phyloP scores from a whole-genome alignment of 2,888 invertebrate species.

The Chydorus sphaericus region DNA sequence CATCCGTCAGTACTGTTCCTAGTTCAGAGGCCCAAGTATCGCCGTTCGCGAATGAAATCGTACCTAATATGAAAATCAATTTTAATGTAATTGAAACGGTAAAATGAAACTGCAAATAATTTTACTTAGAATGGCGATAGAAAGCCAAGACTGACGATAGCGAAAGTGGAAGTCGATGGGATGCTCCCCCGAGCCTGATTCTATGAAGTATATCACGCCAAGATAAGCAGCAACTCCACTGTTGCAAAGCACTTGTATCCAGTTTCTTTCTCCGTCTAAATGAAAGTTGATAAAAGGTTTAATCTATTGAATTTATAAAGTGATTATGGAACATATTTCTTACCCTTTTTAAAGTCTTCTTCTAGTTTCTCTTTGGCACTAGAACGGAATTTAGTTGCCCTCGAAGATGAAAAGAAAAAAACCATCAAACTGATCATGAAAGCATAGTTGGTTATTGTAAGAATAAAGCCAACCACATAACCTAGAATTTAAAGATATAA shows the following conservation, averaged over 20 bases:
- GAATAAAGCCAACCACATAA: slow-evolving; percentile 52
- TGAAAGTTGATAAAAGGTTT: neutral
- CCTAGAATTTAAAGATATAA: too few species aligned
- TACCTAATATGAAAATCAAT: slow-evolving; percentile 33
- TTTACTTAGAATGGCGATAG: slow-evolving; percentile 56
- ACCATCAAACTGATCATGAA: slow-evolving; percentile 54
- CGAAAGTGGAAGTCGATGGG: slow-evolving; percentile 59
- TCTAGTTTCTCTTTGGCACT: slow-evolving; percentile 52
- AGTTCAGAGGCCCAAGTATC: slow-evolving; percentile 87
- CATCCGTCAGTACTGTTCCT: slow-evolving; percentile 52
- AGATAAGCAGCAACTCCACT: slow-evolving; percentile 72
- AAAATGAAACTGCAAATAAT: neutral
- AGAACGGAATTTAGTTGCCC: slow-evolving; percentile 59
- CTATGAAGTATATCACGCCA: slow-evolving; percentile 58
- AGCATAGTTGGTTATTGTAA: slow-evolving; percentile 61
- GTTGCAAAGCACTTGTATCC: slow-evolving; percentile 81
- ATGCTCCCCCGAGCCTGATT: slow-evolving; percentile 60
- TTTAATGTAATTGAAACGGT: too few species aligned
- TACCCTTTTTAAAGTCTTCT: slow-evolving; percentile 63
- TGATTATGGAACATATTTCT: neutral
- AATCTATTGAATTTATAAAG: neutral
- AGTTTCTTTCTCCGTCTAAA: slow-evolving; percentile 66
- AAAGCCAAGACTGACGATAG: slow-evolving; percentile 69
- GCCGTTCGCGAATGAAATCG: slow-evolving; percentile 66
- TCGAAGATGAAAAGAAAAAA: slow-evolving; percentile 66